Evolutionary conservation across 2,888 invertebrate species (phyloP), one percentile per base, ranked within the genome.

Genomic region (Carpatolechia fugitivella): DNA sequence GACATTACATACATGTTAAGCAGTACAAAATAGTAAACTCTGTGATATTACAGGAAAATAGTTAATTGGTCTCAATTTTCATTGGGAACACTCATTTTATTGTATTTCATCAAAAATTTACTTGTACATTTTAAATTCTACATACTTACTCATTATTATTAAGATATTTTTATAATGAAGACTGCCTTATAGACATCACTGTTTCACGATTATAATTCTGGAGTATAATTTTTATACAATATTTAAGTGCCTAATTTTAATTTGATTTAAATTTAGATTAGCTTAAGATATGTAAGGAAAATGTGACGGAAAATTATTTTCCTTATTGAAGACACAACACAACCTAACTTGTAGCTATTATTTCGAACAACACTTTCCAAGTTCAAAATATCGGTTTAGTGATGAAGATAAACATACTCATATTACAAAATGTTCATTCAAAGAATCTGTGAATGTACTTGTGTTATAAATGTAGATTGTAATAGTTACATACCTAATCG

Each of bases 151-250:
- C 54, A 54, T 40, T 54, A 54, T 36, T 38, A 29, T 16, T 56
- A 47, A 41, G 46, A 51, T 49, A 18, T 41, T 41, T 41, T 44
- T 44, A 44, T 20, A 44, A 47, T 36, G 18, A 56, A 59, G 57
- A 59, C 59, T 56, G 59, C 38, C 40, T 49, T 52, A 52, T 59
- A 57, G 35, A 57, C 59, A 59, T 59, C 59, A 59, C 59, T 56
- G 33, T 20, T 52, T 31, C 47, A 47, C 4, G 31, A 47, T 47
- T 47, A 13, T 52, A 33, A 52, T 46, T 52, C 13, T 33, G 6
- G 44, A 52, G n/a, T 46, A 41, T 40, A n/a, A 29, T 36, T 38
- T 38, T 30, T 11, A 46, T 13, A 16, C 38, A 1, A 16, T 46
- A 46, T 31, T 31, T 31, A 30, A 47, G 30, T 24, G 24, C 24